Percentiles rank a stretch among this genome's conserved stretches.
Conservation (phyloP, 2,888 invertebrate species). For the Agrotis clavis region DNA sequence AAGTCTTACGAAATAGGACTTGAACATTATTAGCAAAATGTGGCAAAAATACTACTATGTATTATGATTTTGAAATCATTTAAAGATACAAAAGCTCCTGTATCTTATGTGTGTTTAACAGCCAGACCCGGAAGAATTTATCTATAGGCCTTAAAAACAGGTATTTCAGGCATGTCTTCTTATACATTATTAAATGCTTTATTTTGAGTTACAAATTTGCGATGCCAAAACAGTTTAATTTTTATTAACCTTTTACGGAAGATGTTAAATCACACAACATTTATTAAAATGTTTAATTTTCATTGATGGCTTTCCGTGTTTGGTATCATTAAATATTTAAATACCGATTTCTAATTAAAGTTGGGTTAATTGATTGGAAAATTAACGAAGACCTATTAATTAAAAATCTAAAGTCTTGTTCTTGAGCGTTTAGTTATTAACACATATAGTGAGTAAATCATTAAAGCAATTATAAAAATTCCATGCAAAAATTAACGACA, state of each 20-base stretch:
- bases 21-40: too few relatives aligned
- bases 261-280: constrained; percentile 6
- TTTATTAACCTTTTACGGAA: not conserved
- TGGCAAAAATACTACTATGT: too few relatives aligned
- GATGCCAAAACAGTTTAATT: not conserved
- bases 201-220: not conserved
- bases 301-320: not conserved
- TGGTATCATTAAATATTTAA: constrained; percentile 25
- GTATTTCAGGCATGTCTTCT: too few relatives aligned
- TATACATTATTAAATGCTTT: too few relatives aligned
- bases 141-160: too few relatives aligned
- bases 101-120: too few relatives aligned
- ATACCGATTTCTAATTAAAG: constrained; percentile 33
- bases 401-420: not conserved
- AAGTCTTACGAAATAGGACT: too few relatives aligned
- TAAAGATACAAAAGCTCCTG: too few relatives aligned
- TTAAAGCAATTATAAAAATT: constrained; percentile 41
- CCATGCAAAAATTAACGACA: constrained; percentile 21
- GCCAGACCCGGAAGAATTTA: too few relatives aligned
- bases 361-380: constrained; percentile 21
- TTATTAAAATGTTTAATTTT: constrained; percentile 17
- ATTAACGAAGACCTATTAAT: constrained; percentile 34
- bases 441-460: constrained; percentile 27
- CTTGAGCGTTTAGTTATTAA: constrained; percentile 4
- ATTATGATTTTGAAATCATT: too few relatives aligned